A percentile compares a stretch with the other conserved stretches of the same genome.
Evolutionary conservation across 2,888 invertebrate species (phyloP).

Genomic region (Drosophila testacea): DNA sequence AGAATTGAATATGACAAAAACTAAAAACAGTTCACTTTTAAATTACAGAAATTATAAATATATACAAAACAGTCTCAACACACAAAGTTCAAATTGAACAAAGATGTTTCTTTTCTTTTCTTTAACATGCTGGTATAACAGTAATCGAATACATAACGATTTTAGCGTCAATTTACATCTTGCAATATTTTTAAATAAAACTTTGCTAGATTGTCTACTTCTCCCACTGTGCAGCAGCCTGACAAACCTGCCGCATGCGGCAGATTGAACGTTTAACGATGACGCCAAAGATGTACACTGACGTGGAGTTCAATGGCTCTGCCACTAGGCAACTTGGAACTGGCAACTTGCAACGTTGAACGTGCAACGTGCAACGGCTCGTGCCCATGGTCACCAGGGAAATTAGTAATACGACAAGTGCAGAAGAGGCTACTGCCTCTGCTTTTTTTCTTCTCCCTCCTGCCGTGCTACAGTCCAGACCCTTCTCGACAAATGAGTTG

Average conservation of each 20-base stretch:
- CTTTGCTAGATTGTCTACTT: no score
- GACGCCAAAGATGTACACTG: slow-evolving; percentile 48
- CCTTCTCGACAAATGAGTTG: slow-evolving; percentile 74
- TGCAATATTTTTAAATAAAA: no score
- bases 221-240: background rate
- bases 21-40: no score
- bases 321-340: slow-evolving; percentile 23
- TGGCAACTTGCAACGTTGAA: slow-evolving; percentile 15
- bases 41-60: no score
- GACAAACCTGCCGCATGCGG: slow-evolving; percentile 36
- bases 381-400: slow-evolving; percentile 74
- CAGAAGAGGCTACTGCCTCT: slow-evolving; percentile 43
- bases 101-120: no score
- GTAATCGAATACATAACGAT: no score
- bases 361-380: slow-evolving; percentile 12
- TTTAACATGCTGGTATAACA: no score
- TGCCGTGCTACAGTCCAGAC: slow-evolving; percentile 6
- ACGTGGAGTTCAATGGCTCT: slow-evolving; percentile 33
- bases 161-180: no score
- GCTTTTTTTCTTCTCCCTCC: background rate
- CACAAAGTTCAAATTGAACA: no score
- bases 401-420: slow-evolving; percentile 82
- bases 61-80: no score
- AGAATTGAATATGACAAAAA: no score
- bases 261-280: slow-evolving; percentile 74